Evolutionary conservation across 2,888 invertebrate genomes (phyloP).

Genomic region (Listrodromus nycthemerus): DNA sequence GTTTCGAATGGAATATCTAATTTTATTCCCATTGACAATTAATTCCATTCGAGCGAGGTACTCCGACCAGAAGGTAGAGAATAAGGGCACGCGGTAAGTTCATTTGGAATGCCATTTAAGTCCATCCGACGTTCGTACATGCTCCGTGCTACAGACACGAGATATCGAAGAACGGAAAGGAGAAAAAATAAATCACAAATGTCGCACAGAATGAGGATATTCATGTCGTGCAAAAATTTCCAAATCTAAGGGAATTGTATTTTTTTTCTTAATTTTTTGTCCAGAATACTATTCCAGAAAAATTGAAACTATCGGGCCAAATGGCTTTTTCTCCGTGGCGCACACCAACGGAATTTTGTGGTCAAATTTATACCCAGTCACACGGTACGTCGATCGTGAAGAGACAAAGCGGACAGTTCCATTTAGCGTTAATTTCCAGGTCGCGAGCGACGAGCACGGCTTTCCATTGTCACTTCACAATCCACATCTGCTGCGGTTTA

Average conservation of each 20-base stretch:
- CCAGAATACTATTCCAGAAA: background rate
- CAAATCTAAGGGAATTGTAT: background rate
- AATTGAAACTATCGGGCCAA: background rate
- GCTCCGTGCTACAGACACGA: constrained; percentile 35
- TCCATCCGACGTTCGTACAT: constrained; percentile 23
- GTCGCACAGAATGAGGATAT: background rate
- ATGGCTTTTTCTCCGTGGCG: background rate
- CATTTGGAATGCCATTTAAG: constrained; percentile 55
- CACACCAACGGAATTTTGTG: constrained; percentile 3
- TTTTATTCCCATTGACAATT: constrained; percentile 60
- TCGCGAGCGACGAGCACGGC: constrained; percentile 17
- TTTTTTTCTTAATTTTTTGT: background rate
- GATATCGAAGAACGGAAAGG: constrained; percentile 23
- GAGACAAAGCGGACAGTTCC: constrained; percentile 23
- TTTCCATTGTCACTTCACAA: constrained; percentile 45
- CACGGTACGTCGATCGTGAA: background rate
- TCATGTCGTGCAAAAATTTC: constrained; percentile 9
- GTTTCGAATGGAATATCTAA: constrained; percentile 55
- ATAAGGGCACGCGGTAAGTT: constrained; percentile 27
- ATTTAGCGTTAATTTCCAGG: constrained; percentile 38
- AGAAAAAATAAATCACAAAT: constrained; percentile 6
- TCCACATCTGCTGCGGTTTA: constrained; percentile 19
- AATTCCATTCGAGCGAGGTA: constrained; percentile 43
- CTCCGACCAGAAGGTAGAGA: constrained; percentile 3
- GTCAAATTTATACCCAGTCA: background rate